These are phyloP conservation scores for Lepisosteus osseus DNA, from an alignment of 2,113 vertebrate genomes.

Conservation along the genomic window DNA sequence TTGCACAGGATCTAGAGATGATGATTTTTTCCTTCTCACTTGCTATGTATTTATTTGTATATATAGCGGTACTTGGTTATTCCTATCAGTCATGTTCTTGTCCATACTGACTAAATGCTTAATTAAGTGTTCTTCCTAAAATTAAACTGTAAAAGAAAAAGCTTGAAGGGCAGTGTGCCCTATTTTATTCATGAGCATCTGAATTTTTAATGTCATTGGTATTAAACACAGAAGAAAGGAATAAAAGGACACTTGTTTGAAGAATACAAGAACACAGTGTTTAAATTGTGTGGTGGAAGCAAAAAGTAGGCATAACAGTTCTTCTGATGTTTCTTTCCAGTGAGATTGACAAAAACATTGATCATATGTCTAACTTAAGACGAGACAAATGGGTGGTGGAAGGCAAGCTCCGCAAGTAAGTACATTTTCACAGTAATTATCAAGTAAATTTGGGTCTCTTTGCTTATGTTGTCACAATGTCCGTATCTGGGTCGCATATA, in stretches of 20 bases:
- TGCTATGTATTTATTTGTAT: not conserved
- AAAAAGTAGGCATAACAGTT: slow-evolving; percentile 4
- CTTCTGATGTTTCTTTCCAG: slow-evolving; percentile 62
- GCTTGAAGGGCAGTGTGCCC: not conserved
- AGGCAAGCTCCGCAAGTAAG: slow-evolving; percentile 95
- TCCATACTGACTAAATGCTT: slow-evolving; percentile 7
- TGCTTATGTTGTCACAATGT: no score
- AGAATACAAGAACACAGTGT: not conserved
- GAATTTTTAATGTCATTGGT: slow-evolving; percentile 26
- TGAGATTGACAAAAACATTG: slow-evolving; percentile 96
- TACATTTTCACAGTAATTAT: slow-evolving; percentile 25
- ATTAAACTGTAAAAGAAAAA: slow-evolving; percentile 4
- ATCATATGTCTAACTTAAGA: slow-evolving; percentile 91
- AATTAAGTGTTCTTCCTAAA: slow-evolving; percentile 17
- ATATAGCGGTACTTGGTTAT: slow-evolving; percentile 2
- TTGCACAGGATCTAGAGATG: no score
- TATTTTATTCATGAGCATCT: slow-evolving; percentile 41
- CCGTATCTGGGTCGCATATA: no score
- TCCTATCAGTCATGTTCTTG: slow-evolving; percentile 7
- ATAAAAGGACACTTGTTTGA: not conserved
- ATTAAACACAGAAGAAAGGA: slow-evolving; percentile 28
- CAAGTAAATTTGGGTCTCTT: no score
- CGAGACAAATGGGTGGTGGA: slow-evolving; percentile 93
- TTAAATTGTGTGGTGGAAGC: not conserved
- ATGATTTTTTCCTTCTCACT: not conserved